These are phyloP conservation scores for Emys orbicularis DNA, from an alignment of 2,797 vertebrate species.

Conservation along the genomic window DNA sequence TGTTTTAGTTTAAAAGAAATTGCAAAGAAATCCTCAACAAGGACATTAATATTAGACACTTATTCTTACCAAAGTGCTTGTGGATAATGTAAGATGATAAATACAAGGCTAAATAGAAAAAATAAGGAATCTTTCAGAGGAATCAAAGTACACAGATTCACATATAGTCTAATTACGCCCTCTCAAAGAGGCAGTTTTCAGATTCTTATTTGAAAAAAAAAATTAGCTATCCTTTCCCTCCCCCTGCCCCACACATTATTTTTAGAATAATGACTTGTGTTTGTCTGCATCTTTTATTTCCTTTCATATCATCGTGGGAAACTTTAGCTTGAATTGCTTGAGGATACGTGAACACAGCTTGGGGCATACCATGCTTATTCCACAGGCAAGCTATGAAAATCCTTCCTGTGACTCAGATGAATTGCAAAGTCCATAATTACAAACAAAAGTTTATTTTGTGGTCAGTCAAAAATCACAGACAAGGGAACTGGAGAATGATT, in stretches of 20 bases:
- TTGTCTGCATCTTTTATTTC: slow-evolving; percentile 50
- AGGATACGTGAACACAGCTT: slow-evolving; percentile 51
- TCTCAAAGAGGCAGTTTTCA: not conserved
- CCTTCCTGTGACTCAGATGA: slow-evolving; percentile 44
- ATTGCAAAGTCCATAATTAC: slow-evolving; percentile 54
- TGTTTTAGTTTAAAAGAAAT: not conserved
- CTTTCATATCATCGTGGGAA: slow-evolving; percentile 69
- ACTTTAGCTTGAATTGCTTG: slow-evolving; percentile 61
- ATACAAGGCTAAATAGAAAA: not conserved
- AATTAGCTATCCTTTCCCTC: slow-evolving; percentile 14
- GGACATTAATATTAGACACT: slow-evolving; percentile 5
- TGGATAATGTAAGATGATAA: slow-evolving; percentile 1
- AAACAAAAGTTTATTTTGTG: slow-evolving; percentile 67
- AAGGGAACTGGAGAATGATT: slow-evolving; percentile 47
- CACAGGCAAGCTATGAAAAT: slow-evolving; percentile 62
- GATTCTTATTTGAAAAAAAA: not conserved
- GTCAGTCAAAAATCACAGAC: slow-evolving; percentile 61
- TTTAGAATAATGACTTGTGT: slow-evolving; percentile 53
- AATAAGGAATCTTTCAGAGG: not conserved
- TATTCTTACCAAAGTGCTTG: slow-evolving; percentile 19
- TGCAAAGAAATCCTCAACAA: not conserved
- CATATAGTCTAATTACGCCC: not conserved
- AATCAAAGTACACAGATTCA: slow-evolving; percentile 46
- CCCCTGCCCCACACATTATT: slow-evolving; percentile 46
- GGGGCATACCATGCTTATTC: slow-evolving; percentile 40